Percentiles rank a stretch among this genome's conserved stretches.
These are phyloP conservation scores for Micromesistius poutassou DNA, from an alignment of 2,797 vertebrate species.

Conservation along the genomic window DNA sequence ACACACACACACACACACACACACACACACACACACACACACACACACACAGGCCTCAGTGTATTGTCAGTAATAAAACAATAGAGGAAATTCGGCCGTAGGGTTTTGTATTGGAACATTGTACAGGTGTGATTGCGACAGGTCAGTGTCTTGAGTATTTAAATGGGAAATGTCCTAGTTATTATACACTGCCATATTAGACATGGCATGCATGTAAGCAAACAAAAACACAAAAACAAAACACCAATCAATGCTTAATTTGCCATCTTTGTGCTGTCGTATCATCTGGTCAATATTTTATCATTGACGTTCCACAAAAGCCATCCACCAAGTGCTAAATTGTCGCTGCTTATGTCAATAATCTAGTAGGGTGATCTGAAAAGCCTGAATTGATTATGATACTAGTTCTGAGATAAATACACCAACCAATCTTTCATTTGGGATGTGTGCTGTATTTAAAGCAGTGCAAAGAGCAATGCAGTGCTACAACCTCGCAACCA, in stretches of 20 bases:
- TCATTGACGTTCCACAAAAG: not conserved
- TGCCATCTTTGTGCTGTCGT: not conserved
- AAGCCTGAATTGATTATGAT: not conserved
- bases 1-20: not conserved
- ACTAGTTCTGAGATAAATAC: not conserved
- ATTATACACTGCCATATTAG: not conserved
- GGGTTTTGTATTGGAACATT: not conserved
- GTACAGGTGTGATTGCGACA: not conserved
- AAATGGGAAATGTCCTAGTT: constrained; percentile 12
- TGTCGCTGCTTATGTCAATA: not conserved
- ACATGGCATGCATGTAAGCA: not conserved
- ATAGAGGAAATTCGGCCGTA: too few species aligned
- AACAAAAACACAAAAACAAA: not conserved
- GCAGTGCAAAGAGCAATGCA: not conserved
- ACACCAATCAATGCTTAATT: too few species aligned
- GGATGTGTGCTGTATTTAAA: not conserved
- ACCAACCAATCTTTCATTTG: not conserved
- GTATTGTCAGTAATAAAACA: not conserved
- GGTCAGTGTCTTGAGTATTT: constrained; percentile 14
- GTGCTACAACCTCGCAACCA: not conserved
- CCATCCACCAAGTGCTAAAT: not conserved
- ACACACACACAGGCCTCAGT: not conserved
- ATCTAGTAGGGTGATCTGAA: not conserved
- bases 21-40: not conserved
- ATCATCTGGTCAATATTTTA: not conserved